Evolutionary conservation across 2,888 invertebrate species (phyloP).

Genomic region (Lagria hirta): DNA sequence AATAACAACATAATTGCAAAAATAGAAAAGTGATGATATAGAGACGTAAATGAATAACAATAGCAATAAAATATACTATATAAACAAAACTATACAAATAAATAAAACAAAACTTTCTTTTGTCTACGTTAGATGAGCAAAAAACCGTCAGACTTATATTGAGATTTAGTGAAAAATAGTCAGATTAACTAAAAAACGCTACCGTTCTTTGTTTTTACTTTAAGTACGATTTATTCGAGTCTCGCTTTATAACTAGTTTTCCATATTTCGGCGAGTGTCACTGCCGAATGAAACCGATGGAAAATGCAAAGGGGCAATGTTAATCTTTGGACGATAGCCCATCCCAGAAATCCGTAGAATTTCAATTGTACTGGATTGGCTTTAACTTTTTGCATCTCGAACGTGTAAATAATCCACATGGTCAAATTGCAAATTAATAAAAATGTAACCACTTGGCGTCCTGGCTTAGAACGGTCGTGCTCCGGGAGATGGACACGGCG

Average conservation of each 20-base stretch:
- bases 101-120: conserved; percentile 29
- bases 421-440: conserved; percentile 93
- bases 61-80: conserved; percentile 27
- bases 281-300: conserved; percentile 94
- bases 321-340: conserved; percentile 91
- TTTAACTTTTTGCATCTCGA: conserved; percentile 91
- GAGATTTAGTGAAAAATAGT: too few relatives aligned
- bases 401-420: conserved; percentile 95
- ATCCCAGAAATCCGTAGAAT: conserved; percentile 90
- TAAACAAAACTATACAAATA: conserved; percentile 34
- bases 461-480: conserved; percentile 92
- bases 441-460: conserved; percentile 93
- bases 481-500: conserved; percentile 89
- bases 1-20: too few relatives aligned
- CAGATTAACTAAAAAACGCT: conserved; percentile 3
- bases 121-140: conserved; percentile 40
- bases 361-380: conserved; percentile 91
- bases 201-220: too few relatives aligned
- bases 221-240: conserved; percentile 66
- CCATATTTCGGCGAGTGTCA: conserved; percentile 94
- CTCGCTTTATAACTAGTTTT: conserved; percentile 93
- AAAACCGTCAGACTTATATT: conserved; percentile 40
- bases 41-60: too few relatives aligned
- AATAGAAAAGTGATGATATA: too few relatives aligned
- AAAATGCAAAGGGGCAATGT: conserved; percentile 94